phyloP scores from a whole-genome alignment of 2,113 vertebrate species.

The Gnathonemus longibarbis region DNA sequence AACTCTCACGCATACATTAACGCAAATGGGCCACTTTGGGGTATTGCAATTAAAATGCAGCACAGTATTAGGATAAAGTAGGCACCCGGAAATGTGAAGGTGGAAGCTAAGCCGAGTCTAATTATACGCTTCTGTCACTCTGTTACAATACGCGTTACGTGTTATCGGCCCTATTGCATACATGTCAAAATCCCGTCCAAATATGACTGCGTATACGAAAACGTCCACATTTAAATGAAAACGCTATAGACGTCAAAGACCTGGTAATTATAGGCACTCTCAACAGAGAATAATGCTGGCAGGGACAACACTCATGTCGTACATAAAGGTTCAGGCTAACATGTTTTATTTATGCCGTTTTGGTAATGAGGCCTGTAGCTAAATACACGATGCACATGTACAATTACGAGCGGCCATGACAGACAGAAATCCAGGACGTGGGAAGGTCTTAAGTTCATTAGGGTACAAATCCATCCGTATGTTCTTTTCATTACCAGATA shows the following conservation, averaged over 20 bases:
- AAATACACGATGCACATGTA: background rate
- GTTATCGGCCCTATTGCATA: background rate
- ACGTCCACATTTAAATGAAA: background rate
- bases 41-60: background rate
- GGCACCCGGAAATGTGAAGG: background rate
- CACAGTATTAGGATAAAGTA: background rate
- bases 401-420: background rate
- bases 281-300: background rate
- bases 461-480: background rate
- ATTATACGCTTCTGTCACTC: background rate
- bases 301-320: background rate
- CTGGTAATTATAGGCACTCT: conserved; percentile 5
- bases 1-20: background rate
- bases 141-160: background rate
- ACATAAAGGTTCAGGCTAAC: background rate
- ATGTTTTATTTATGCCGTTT: background rate
- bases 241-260: background rate
- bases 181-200: background rate
- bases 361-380: background rate
- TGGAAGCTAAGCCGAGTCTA: background rate
- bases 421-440: background rate
- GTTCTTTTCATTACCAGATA: background rate
- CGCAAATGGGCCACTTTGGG: background rate
- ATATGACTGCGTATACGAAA: background rate
- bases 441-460: background rate